Evolutionary conservation across 2,888 invertebrate genomes (phyloP).

Genomic region (Eupelmus urozonus): DNA sequence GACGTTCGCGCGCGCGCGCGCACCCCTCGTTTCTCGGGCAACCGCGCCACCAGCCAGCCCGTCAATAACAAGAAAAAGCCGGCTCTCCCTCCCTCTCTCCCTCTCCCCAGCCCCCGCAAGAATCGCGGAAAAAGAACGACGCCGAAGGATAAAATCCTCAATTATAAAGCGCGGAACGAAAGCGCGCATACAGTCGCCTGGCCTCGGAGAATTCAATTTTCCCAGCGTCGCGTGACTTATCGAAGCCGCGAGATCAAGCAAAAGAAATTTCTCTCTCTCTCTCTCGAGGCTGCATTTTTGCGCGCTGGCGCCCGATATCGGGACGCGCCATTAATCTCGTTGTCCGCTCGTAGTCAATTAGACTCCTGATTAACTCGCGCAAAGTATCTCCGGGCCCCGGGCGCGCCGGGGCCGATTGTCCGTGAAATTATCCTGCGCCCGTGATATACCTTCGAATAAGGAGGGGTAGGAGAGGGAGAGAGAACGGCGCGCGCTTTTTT

Average conservation of each 20-base stretch:
- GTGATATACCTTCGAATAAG: slow-evolving; percentile 6
- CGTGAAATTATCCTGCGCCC: slow-evolving; percentile 69
- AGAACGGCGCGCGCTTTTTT: too few species aligned
- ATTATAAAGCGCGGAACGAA: slow-evolving; percentile 39
- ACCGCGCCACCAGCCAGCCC: neutral
- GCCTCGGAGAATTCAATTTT: slow-evolving; percentile 58
- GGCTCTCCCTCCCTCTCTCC: neutral
- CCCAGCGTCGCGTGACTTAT: slow-evolving; percentile 40
- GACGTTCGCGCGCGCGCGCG: too few species aligned
- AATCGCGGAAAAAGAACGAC: neutral
- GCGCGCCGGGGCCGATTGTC: slow-evolving; percentile 66
- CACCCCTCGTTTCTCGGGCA: neutral
- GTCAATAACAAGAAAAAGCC: neutral
- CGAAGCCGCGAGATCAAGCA: slow-evolving; percentile 31
- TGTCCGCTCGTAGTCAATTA: slow-evolving; percentile 60
- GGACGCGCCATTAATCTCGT: slow-evolving; percentile 57
- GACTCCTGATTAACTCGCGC: slow-evolving; percentile 58
- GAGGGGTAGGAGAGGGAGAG: too few species aligned
- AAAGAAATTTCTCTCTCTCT: too few species aligned
- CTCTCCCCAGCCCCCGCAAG: slow-evolving; percentile 1
- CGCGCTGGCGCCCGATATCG: neutral
- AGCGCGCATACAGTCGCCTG: slow-evolving; percentile 39
- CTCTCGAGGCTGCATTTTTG: slow-evolving; percentile 48
- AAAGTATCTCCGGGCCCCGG: slow-evolving; percentile 54
- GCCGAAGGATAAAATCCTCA: slow-evolving; percentile 19